Percentiles rank a stretch among this genome's conserved stretches.
Conservation (phyloP, 2,888 invertebrate species). For the Volucella zonaria region DNA sequence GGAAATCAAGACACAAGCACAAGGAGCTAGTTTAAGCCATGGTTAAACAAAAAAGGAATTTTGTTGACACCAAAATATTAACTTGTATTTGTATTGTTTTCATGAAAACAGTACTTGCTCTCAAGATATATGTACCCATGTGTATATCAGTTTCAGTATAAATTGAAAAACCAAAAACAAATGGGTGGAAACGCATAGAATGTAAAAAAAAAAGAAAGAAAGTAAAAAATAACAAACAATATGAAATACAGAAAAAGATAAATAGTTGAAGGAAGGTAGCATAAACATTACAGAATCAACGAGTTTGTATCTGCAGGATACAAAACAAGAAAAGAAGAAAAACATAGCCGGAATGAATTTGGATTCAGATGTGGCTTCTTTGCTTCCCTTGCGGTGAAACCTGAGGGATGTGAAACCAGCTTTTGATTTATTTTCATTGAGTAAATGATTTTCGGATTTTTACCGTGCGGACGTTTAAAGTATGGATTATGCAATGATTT, state of each 20-base stretch:
- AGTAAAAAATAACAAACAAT: constrained; percentile 34
- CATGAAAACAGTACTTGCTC: too few relatives aligned
- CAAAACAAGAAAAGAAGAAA: constrained; percentile 24
- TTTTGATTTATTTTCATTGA: constrained; percentile 51
- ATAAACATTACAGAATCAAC: constrained; percentile 35
- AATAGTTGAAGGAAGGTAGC: constrained; percentile 48
- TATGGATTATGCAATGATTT: neutral
- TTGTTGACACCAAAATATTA: too few relatives aligned
- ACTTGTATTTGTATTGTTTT: too few relatives aligned
- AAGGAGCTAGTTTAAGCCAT: too few relatives aligned
- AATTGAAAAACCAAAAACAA: neutral
- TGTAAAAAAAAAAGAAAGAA: constrained; percentile 3
- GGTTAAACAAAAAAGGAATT: too few relatives aligned
- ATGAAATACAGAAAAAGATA: constrained; percentile 56
- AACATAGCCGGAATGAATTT: neutral
- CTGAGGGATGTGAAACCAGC: constrained; percentile 44
- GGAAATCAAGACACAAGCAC: too few relatives aligned
- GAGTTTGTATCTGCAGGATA: constrained; percentile 12
- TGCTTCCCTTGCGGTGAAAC: constrained; percentile 4
- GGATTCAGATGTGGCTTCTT: constrained; percentile 5
- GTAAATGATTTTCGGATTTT: constrained; percentile 10
- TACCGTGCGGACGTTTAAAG: neutral
- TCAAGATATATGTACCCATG: too few relatives aligned
- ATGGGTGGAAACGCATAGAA: neutral
- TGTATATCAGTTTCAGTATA: too few relatives aligned